Conservation (phyloP, 2,113 vertebrate species). For the Rhinopomastus cyanomelas region DNA sequence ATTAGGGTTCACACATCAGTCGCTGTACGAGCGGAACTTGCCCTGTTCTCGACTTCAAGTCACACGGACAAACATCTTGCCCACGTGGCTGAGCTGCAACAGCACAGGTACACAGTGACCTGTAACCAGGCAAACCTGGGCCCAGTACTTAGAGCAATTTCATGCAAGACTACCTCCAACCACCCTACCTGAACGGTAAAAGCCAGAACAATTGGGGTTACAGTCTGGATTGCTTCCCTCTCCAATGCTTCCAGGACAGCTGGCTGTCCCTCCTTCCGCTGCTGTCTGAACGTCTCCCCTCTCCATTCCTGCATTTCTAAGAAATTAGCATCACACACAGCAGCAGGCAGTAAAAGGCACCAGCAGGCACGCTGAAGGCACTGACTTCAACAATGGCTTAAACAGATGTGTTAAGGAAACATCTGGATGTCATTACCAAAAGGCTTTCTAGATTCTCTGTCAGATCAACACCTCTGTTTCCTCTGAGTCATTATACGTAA, state of each 20-base stretch:
- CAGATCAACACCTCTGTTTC: slow-evolving; percentile 47
- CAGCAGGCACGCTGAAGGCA: slow-evolving; percentile 5
- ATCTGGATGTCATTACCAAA: slow-evolving; percentile 46
- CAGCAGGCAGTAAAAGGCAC: slow-evolving; percentile 8
- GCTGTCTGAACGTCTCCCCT: neutral
- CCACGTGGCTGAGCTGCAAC: neutral
- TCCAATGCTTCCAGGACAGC: neutral
- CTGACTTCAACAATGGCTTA: neutral
- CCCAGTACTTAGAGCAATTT: neutral
- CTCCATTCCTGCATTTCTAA: slow-evolving; percentile 2
- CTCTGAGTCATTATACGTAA: neutral
- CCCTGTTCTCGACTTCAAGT: neutral
- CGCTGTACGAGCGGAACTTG: neutral
- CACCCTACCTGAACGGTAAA: neutral
- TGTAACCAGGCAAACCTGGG: slow-evolving; percentile 10
- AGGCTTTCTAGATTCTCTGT: slow-evolving; percentile 8
- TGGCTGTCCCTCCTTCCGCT: neutral
- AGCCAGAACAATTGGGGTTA: slow-evolving; percentile 10
- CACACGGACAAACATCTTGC: neutral
- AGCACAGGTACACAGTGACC: neutral
- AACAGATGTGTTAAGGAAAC: slow-evolving; percentile 48
- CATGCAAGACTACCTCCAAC: neutral
- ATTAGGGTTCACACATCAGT: neutral
- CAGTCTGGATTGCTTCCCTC: neutral
- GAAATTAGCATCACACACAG: slow-evolving; percentile 17